Evolutionary conservation across 2,888 invertebrate species (phyloP).

Genomic region (Lypha dubia): DNA sequence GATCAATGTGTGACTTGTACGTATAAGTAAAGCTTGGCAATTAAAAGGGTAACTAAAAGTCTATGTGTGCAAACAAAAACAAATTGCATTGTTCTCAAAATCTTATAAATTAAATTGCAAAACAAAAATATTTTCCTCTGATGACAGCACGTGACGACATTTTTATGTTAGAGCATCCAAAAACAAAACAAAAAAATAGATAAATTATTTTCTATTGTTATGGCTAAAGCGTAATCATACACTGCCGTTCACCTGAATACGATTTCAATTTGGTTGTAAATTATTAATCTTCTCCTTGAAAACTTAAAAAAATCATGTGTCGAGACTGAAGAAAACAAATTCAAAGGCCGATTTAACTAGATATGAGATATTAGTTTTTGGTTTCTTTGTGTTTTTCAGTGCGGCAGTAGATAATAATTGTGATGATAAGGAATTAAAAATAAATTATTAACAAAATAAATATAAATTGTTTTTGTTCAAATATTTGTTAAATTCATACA

Average conservation of each 20-base stretch:
- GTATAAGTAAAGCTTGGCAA: neutral
- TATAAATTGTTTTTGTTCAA: constrained; percentile 22
- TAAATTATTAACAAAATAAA: neutral
- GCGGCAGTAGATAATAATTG: constrained; percentile 59
- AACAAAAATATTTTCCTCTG: neutral
- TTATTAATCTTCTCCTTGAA: too few species aligned
- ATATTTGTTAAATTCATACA: constrained; percentile 42
- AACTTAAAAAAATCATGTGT: constrained; percentile 5
- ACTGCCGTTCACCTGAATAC: neutral
- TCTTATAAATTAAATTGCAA: neutral
- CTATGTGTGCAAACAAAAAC: neutral
- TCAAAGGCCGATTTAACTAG: constrained; percentile 41
- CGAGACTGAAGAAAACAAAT: constrained; percentile 23
- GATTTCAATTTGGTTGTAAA: neutral
- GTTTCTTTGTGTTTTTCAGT: constrained; percentile 24
- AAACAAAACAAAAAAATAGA: constrained; percentile 1
- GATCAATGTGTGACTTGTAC: neutral
- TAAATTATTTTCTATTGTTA: constrained; percentile 4
- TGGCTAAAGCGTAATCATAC: neutral
- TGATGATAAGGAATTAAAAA: constrained; percentile 56
- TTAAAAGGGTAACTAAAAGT: neutral
- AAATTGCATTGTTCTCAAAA: neutral
- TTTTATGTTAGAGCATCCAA: neutral
- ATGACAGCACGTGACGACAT: constrained; percentile 30
- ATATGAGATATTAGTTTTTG: constrained; percentile 19